Percentiles rank a stretch among this genome's conserved stretches.
Conservation (phyloP, 2,797 vertebrate species). For the Rhynchonycteris naso region DNA sequence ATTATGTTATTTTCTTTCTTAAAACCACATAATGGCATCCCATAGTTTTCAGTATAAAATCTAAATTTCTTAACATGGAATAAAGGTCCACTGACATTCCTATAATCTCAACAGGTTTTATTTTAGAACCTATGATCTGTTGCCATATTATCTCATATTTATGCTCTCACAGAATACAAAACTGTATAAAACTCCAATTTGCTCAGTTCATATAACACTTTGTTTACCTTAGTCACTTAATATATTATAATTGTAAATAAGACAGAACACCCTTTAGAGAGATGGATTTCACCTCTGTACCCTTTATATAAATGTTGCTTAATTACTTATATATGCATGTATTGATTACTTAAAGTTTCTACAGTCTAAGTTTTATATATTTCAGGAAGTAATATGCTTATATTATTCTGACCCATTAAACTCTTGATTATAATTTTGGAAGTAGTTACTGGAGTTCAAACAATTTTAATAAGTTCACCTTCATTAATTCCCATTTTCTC, state of each 20-base stretch:
- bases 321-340: background rate
- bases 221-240: conserved; percentile 25
- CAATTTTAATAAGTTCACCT: conserved; percentile 17
- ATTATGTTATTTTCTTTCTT: background rate
- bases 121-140: background rate
- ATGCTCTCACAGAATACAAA: conserved; percentile 1
- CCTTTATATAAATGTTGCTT: background rate
- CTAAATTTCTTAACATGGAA: conserved; percentile 6
- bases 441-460: background rate
- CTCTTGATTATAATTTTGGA: background rate
- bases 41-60: conserved; percentile 16
- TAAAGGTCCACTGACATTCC: background rate
- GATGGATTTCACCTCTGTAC: background rate
- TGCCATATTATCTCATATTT: background rate
- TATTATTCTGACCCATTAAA: background rate
- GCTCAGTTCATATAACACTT: background rate
- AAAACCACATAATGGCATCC: background rate
- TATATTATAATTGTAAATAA: background rate
- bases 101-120: background rate
- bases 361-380: background rate
- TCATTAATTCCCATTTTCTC: conserved; percentile 8
- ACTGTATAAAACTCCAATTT: background rate
- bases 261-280: background rate
- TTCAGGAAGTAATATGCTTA: background rate
- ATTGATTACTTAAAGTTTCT: background rate